Conservation (phyloP, 35 echinoderm and acorn worm genomes). For the Apostichopus japonicus region DNA sequence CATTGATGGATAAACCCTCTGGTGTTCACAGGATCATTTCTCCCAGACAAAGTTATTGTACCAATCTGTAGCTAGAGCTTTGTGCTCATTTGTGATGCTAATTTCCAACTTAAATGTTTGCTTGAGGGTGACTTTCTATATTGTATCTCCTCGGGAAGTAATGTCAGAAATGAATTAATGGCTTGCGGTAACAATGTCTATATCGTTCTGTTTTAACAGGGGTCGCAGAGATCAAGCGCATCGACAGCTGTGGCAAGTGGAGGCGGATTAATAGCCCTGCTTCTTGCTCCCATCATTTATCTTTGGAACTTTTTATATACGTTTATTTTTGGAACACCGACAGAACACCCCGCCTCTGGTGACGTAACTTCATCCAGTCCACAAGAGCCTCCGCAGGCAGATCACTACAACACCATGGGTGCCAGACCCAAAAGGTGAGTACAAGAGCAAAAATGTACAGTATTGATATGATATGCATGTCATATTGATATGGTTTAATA, state of each 20-base stretch:
- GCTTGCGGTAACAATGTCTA: too few species aligned
- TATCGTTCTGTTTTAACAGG: not conserved
- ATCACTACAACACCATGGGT: slow-evolving; percentile 52
- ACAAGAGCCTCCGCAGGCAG: slow-evolving; percentile 20
- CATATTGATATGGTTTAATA: too few species aligned
- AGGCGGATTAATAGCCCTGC: slow-evolving; percentile 50
- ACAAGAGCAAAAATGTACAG: not conserved
- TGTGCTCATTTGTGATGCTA: too few species aligned
- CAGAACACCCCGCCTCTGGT: slow-evolving; percentile 1
- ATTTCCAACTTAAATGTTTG: too few species aligned
- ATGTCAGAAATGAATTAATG: too few species aligned
- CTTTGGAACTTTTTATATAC: slow-evolving; percentile 68
- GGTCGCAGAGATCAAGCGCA: not conserved
- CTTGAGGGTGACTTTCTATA: too few species aligned
- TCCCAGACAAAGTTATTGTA: too few species aligned
- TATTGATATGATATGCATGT: too few species aligned
- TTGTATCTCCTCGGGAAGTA: too few species aligned
- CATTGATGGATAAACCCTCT: too few species aligned
- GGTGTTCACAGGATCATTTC: too few species aligned
- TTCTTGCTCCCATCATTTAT: slow-evolving; percentile 74
- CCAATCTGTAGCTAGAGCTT: too few species aligned
- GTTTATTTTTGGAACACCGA: slow-evolving; percentile 65
- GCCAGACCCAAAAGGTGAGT: slow-evolving; percentile 91
- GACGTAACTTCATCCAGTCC: not conserved
- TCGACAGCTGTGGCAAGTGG: slow-evolving; percentile 31